These are phyloP conservation scores for Acrobasis consociella DNA, from an alignment of 2,888 invertebrate genomes.

Conservation along the genomic window DNA sequence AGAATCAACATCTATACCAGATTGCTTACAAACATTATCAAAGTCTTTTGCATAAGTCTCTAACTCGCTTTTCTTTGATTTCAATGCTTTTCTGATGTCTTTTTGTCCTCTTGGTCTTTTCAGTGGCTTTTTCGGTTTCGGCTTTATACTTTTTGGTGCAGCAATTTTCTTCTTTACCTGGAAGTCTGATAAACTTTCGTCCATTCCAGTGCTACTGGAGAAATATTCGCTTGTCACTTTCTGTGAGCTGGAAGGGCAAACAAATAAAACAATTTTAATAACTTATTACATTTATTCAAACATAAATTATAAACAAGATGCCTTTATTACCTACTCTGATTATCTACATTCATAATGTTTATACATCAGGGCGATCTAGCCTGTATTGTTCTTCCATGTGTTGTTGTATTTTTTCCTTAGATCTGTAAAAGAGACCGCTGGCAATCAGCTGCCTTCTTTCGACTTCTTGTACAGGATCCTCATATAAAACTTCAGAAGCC, in stretches of 20 bases:
- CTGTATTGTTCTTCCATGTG: conserved; percentile 50
- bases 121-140: conserved; percentile 42
- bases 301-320: neutral
- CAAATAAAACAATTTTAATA: conserved; percentile 57
- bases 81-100: conserved; percentile 65
- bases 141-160: conserved; percentile 51
- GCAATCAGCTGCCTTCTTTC: conserved; percentile 69
- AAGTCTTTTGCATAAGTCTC: conserved; percentile 66
- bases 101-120: conserved; percentile 62
- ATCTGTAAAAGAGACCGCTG: conserved; percentile 53
- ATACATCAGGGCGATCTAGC: conserved; percentile 52
- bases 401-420: conserved; percentile 49
- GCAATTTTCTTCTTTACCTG: conserved; percentile 55
- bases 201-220: conserved; percentile 53
- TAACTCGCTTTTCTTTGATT: conserved; percentile 62
- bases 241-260: conserved; percentile 43
- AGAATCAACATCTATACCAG: conserved; percentile 81
- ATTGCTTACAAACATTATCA: conserved; percentile 67
- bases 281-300: conserved; percentile 35
- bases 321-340: conserved; percentile 39
- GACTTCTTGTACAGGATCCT: conserved; percentile 69
- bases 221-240: conserved; percentile 69
- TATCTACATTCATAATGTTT: conserved; percentile 48
- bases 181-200: conserved; percentile 70
- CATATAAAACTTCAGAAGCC: conserved; percentile 54